Evolutionary conservation across 2,797 vertebrate genomes (phyloP).

Genomic region (Tarsius wallacei): DNA sequence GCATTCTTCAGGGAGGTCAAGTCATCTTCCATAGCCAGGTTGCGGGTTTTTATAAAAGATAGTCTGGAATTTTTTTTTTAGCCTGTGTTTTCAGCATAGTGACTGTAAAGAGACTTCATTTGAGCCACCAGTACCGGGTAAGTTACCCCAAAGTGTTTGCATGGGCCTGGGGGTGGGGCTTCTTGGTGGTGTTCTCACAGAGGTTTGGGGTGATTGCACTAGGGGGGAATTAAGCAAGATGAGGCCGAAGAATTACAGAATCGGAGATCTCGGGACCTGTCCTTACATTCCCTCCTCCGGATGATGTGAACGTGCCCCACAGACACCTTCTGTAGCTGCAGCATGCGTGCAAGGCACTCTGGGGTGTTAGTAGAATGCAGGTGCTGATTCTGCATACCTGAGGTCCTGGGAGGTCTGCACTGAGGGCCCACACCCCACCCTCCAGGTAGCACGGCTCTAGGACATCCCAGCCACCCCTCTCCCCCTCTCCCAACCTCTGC

Average conservation of each 20-base stretch:
- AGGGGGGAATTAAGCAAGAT: not conserved
- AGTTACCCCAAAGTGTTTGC: no score
- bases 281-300: not conserved
- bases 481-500: not conserved
- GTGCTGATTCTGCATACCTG: not conserved
- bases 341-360: accelerated
- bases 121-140: not conserved
- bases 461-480: not conserved
- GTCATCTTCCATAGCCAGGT: not conserved
- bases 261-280: not conserved
- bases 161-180: not conserved
- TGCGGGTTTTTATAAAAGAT: accelerated
- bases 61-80: not conserved
- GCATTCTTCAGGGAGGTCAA: not conserved
- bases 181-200: accelerated
- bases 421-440: no score
- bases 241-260: not conserved
- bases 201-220: not conserved
- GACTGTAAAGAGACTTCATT: not conserved
- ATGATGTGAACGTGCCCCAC: not conserved
- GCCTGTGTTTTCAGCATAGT: not conserved
- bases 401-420: not conserved
- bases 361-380: not conserved
- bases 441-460: no score
- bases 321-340: not conserved